These are phyloP conservation scores for Meleagris gallopavo DNA, from an alignment of 2,113 vertebrate species.

Conservation along the genomic window DNA sequence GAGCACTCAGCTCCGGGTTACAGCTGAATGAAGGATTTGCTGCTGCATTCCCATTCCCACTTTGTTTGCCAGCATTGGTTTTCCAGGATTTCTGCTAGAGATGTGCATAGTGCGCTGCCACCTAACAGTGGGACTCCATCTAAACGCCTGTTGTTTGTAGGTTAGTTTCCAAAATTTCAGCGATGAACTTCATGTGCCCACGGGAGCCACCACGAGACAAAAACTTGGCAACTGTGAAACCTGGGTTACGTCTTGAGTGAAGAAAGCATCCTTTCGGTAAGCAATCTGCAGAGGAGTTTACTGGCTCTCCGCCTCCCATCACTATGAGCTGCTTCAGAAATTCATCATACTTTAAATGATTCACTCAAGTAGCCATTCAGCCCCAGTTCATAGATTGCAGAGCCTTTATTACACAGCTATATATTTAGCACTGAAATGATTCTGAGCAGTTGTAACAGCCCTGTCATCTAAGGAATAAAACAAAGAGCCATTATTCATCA, in stretches of 20 bases:
- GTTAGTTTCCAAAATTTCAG: not conserved
- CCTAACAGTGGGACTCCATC: not conserved
- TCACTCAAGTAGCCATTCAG: conserved; percentile 58
- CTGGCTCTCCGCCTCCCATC: conserved; percentile 21
- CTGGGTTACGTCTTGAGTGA: not conserved
- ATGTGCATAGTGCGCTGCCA: not conserved
- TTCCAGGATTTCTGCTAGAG: not conserved
- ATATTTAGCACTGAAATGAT: conserved; percentile 42
- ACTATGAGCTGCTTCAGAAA: conserved; percentile 41
- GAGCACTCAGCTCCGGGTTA: not conserved
- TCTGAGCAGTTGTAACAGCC: conserved; percentile 32
- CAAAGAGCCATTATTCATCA: conserved; percentile 69
- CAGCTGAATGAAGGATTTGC: not conserved
- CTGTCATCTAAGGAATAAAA: conserved; percentile 59
- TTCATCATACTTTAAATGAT: conserved; percentile 38
- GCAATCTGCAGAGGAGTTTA: not conserved
- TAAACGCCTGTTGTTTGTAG: not conserved
- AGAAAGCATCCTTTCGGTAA: conserved; percentile 16
- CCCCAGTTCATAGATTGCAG: conserved; percentile 53
- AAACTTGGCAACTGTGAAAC: not conserved
- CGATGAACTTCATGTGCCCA: not conserved
- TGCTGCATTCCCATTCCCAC: not conserved
- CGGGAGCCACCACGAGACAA: not conserved
- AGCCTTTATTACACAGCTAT: conserved; percentile 49
- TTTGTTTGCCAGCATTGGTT: not conserved